Conservation (phyloP, 2,888 invertebrate species). For the Oasisia sp. region DNA sequence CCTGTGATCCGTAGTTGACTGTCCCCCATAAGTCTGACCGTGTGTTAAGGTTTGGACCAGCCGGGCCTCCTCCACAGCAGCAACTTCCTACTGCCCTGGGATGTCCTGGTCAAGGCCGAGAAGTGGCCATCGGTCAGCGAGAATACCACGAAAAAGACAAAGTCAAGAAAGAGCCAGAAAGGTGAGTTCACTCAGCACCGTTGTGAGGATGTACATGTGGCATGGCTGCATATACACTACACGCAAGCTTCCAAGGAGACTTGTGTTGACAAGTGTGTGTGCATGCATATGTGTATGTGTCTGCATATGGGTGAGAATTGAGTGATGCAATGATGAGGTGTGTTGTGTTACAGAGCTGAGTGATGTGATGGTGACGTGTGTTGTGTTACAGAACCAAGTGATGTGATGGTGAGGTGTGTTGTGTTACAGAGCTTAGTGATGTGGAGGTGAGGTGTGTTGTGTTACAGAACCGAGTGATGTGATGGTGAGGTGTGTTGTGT, state of each 20-base stretch:
- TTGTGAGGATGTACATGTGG: neutral
- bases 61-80: constrained; percentile 90
- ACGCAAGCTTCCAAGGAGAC: neutral
- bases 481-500: no score
- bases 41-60: constrained; percentile 73
- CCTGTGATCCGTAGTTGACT: neutral
- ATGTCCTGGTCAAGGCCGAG: constrained; percentile 75
- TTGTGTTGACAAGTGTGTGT: neutral
- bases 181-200: constrained; percentile 36
- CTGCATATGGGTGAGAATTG: neutral
- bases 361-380: no score
- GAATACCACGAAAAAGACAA: constrained; percentile 57
- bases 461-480: no score
- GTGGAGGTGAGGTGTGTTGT: no score
- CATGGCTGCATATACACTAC: no score
- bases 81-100: constrained; percentile 93
- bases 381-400: no score
- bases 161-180: constrained; percentile 52
- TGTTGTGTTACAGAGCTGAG: no score
- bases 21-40: neutral
- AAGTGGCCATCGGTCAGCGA: constrained; percentile 62
- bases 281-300: neutral
- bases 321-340: no score
- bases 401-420: no score
- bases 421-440: no score